A percentile compares a stretch with the other conserved stretches of the same genome.
These are phyloP conservation scores for Atopsyche davidsoni DNA, from an alignment of 1,140 invertebrate species.

Conservation along the genomic window DNA sequence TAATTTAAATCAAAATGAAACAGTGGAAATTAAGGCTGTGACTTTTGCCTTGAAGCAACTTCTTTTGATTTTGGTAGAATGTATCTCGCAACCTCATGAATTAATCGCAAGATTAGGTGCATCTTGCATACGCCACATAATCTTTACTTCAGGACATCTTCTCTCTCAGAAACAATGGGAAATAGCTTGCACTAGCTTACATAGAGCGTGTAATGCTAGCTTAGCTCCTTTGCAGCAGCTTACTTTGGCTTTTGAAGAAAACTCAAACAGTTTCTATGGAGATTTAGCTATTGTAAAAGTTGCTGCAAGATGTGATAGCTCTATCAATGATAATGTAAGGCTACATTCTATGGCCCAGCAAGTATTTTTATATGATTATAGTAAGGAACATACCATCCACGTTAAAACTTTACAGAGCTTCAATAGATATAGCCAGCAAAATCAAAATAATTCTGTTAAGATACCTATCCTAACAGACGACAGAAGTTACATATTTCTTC, in stretches of 20 bases:
- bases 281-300: slow-evolving; percentile 90
- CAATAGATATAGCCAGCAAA: slow-evolving; percentile 33
- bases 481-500: slow-evolving; percentile 82
- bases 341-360: slow-evolving; percentile 82
- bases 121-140: slow-evolving; percentile 83
- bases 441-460: slow-evolving; percentile 39
- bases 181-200: slow-evolving; percentile 70
- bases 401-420: slow-evolving; percentile 32
- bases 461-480: slow-evolving; percentile 56
- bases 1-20: slow-evolving; percentile 26
- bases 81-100: slow-evolving; percentile 82
- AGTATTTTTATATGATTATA: slow-evolving; percentile 58
- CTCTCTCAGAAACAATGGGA: slow-evolving; percentile 80
- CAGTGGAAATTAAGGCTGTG: slow-evolving; percentile 51
- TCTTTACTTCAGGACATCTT: slow-evolving; percentile 73
- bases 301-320: slow-evolving; percentile 79
- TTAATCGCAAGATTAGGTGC: slow-evolving; percentile 84
- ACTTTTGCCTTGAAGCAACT: slow-evolving; percentile 82
- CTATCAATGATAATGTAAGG: slow-evolving; percentile 71
- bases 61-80: slow-evolving; percentile 82
- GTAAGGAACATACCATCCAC: slow-evolving; percentile 39
- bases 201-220: slow-evolving; percentile 75
- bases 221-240: slow-evolving; percentile 78
- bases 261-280: slow-evolving; percentile 89
- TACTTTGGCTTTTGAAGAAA: slow-evolving; percentile 78